Percentiles rank a stretch among this genome's conserved stretches.
Evolutionary conservation across 2,113 vertebrate species (phyloP).

Genomic region (Megaleporinus macrocephalus): DNA sequence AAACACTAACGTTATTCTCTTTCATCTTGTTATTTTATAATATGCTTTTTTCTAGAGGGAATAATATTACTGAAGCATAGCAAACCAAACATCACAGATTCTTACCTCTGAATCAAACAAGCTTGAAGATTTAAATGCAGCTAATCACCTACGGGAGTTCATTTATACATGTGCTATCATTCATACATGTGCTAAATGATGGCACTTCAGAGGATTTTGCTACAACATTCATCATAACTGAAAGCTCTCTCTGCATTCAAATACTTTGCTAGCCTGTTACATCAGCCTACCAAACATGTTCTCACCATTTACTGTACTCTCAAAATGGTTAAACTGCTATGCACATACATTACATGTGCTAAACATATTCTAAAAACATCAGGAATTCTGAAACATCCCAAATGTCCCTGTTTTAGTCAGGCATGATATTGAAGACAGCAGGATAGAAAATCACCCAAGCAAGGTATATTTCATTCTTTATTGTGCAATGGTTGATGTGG

Average conservation of each 20-base stretch:
- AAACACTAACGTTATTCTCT: conserved; percentile 65
- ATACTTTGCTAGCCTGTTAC: not conserved
- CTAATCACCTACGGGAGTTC: not conserved
- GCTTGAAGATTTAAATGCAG: conserved; percentile 5
- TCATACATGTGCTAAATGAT: not conserved
- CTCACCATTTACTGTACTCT: not conserved
- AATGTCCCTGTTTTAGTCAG: not conserved
- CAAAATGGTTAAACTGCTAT: too few species aligned
- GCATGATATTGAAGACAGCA: not conserved
- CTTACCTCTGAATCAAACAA: not conserved
- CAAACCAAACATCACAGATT: conserved; percentile 10
- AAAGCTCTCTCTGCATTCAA: too few species aligned
- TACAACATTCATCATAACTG: too few species aligned
- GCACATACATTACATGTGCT: too few species aligned
- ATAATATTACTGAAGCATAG: not conserved
- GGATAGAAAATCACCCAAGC: not conserved
- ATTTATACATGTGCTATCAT: not conserved
- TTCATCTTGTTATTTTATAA: conserved; percentile 59
- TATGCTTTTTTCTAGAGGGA: conserved; percentile 10
- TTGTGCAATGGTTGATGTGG: not conserved
- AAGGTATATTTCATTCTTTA: conserved; percentile 14
- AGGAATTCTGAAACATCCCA: too few species aligned
- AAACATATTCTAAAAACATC: too few species aligned
- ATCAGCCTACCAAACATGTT: not conserved
- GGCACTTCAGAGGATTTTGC: not conserved